Conservation (phyloP, 1,140 invertebrate genomes). For the Acromyrmex heyeri region DNA sequence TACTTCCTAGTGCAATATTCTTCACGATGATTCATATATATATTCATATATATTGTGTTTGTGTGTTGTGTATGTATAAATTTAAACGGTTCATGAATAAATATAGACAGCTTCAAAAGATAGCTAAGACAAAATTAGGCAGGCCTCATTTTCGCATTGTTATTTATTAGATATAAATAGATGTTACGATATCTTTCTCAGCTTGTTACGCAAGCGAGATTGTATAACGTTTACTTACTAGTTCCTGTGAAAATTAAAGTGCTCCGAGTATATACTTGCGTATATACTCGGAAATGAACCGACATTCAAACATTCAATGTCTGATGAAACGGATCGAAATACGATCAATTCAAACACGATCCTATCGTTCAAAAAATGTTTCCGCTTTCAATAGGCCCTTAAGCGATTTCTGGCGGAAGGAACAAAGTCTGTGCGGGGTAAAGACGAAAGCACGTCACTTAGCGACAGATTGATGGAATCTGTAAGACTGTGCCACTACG, state of each 20-base stretch:
- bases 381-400: neutral
- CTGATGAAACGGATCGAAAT: slow-evolving; percentile 2
- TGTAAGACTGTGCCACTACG: neutral
- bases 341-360: neutral
- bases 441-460: neutral
- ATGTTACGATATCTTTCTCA: neutral
- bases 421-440: neutral
- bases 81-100: neutral
- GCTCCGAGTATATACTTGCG: neutral
- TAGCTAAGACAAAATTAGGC: neutral
- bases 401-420: slow-evolving; percentile 6
- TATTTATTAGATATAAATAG: neutral
- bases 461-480: slow-evolving; percentile 32
- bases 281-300: neutral
- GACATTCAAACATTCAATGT: neutral
- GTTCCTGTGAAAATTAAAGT: slow-evolving; percentile 9
- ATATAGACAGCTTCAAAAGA: neutral
- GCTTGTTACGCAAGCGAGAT: slow-evolving; percentile 21
- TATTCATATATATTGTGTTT: no score
- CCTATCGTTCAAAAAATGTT: neutral
- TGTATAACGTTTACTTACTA: slow-evolving; percentile 9
- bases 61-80: neutral
- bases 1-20: neutral
- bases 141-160: neutral
- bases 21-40: neutral